A percentile compares a stretch with the other conserved stretches of the same genome.
These are phyloP conservation scores for Diaprepes abbreviatus DNA, from an alignment of 2,888 invertebrate genomes.

Conservation along the genomic window DNA sequence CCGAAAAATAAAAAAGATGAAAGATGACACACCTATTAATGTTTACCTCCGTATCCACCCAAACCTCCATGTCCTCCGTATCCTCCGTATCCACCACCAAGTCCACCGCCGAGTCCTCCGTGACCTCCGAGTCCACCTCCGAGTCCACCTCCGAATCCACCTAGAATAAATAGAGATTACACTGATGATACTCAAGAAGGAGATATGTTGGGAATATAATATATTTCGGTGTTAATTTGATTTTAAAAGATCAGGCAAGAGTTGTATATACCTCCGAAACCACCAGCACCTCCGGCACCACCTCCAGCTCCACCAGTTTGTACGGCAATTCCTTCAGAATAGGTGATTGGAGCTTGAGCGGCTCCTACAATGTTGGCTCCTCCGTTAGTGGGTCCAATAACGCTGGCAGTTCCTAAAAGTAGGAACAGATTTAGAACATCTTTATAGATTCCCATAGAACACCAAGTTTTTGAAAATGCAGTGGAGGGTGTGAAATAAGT, in stretches of 20 bases:
- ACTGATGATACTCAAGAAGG: too few relatives aligned
- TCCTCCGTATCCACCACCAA: slow-evolving; percentile 46
- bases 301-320: slow-evolving; percentile 49
- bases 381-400: slow-evolving; percentile 50
- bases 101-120: slow-evolving; percentile 39
- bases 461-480: too few relatives aligned
- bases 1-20: slow-evolving; percentile 44
- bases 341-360: slow-evolving; percentile 48
- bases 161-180: slow-evolving; percentile 14
- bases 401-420: slow-evolving; percentile 46
- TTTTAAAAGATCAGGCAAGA: not conserved
- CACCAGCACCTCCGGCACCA: slow-evolving; percentile 40
- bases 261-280: slow-evolving; percentile 22
- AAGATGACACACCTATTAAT: slow-evolving; percentile 48
- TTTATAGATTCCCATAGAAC: too few relatives aligned
- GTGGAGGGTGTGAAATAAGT: not conserved
- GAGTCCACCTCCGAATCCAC: slow-evolving; percentile 46
- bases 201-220: not conserved
- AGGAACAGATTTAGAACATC: not conserved
- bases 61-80: slow-evolving; percentile 35
- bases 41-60: slow-evolving; percentile 49
- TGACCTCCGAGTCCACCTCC: slow-evolving; percentile 50
- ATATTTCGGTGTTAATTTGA: not conserved
- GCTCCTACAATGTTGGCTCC: slow-evolving; percentile 49
- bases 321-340: slow-evolving; percentile 49